A percentile compares a stretch with the other conserved stretches of the same genome.
Evolutionary conservation across 2,113 vertebrate species (phyloP).

Genomic region (Hoplias malabaricus): DNA sequence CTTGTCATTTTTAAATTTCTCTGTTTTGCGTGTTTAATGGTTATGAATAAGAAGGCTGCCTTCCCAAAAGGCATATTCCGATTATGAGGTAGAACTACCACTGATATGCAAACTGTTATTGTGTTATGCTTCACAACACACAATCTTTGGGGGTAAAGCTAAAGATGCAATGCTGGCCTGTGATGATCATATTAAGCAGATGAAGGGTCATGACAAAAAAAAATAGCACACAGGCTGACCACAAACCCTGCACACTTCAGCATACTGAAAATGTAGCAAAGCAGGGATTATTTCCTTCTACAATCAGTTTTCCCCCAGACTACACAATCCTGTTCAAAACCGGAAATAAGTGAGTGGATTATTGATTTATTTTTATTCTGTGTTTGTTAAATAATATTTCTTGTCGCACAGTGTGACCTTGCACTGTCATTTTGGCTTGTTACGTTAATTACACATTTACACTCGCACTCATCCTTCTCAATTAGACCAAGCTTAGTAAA

Average conservation of each 20-base stretch:
- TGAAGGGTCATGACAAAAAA: background rate
- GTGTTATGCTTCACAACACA: constrained; percentile 40
- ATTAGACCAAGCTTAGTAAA: constrained; percentile 61
- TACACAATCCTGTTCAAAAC: background rate
- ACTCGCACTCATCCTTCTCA: constrained; percentile 71
- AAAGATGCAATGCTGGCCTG: background rate
- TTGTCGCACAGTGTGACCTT: constrained; percentile 56
- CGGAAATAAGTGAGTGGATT: constrained; percentile 27
- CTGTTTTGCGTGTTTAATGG: constrained; percentile 71
- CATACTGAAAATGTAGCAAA: background rate
- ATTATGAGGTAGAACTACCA: constrained; percentile 37
- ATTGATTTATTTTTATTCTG: constrained; percentile 41
- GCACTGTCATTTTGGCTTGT: constrained; percentile 58
- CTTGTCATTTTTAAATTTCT: constrained; percentile 70
- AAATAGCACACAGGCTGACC: background rate
- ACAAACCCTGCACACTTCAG: background rate
- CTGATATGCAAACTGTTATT: constrained; percentile 43
- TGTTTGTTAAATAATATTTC: constrained; percentile 42
- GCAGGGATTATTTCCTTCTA: background rate
- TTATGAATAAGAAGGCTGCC: constrained; percentile 57
- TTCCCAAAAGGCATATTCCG: constrained; percentile 70
- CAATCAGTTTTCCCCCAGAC: background rate
- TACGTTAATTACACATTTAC: constrained; percentile 66
- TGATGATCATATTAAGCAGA: constrained; percentile 33
- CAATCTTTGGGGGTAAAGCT: constrained; percentile 42